Conservation (phyloP, 2,113 vertebrate species). For the Mesocricetus auratus region DNA sequence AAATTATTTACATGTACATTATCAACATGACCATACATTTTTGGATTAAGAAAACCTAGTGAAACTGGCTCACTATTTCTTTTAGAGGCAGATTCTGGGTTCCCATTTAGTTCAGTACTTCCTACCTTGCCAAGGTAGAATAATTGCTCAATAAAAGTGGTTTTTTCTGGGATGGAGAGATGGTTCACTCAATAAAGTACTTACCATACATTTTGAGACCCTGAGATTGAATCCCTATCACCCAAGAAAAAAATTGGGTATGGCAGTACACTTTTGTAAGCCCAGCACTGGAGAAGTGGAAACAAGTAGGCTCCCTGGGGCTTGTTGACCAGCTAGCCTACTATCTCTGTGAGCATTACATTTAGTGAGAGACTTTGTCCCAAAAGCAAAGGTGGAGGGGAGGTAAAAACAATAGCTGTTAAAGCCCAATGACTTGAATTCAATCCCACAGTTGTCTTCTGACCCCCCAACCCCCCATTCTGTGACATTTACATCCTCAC, state of each 20-base stretch:
- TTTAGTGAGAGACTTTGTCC: neutral
- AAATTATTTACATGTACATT: slow-evolving; percentile 10
- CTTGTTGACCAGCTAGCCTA: neutral
- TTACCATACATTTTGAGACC: neutral
- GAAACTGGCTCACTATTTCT: neutral
- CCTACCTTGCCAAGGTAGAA: neutral
- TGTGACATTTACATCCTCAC: neutral
- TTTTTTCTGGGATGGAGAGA: neutral
- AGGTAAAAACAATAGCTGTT: neutral
- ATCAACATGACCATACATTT: slow-evolving; percentile 23
- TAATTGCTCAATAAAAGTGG: neutral
- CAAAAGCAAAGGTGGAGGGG: neutral
- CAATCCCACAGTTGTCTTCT: neutral
- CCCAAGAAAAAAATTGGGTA: neutral
- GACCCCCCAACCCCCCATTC: too few species aligned
- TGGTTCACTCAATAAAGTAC: neutral
- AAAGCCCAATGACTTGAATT: neutral
- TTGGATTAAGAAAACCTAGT: slow-evolving; percentile 14
- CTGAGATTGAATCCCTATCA: neutral
- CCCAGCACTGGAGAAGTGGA: neutral
- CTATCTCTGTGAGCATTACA: neutral
- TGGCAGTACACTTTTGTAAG: neutral
- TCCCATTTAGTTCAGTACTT: slow-evolving; percentile 12
- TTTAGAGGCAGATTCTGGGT: slow-evolving; percentile 27
- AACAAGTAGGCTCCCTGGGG: too few species aligned